phyloP scores from a whole-genome alignment of 2,888 invertebrate genomes.

The Thecocarcelia acutangulata region DNA sequence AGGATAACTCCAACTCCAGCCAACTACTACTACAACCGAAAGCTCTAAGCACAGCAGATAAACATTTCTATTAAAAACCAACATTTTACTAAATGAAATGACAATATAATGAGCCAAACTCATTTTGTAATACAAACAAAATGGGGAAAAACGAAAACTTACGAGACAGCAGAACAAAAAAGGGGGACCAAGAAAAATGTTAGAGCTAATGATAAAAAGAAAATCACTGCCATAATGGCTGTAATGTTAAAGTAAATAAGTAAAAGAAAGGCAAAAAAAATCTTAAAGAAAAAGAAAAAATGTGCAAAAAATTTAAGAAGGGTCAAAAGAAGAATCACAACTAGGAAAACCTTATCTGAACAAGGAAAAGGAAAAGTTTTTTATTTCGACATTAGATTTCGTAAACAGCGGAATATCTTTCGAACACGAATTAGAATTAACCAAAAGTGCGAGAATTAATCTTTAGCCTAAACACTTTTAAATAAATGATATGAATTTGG shows the following conservation, averaged over 20 bases:
- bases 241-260: conserved; percentile 63
- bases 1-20: conserved; percentile 33
- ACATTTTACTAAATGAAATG: conserved; percentile 74
- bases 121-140: conserved; percentile 51
- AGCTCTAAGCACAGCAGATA: conserved; percentile 40
- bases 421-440: no score
- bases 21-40: conserved; percentile 6
- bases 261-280: conserved; percentile 49
- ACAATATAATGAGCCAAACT: conserved; percentile 78
- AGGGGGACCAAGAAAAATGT: conserved; percentile 7
- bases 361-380: conserved; percentile 32
- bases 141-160: conserved; percentile 45
- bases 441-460: no score
- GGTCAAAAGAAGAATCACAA: conserved; percentile 36
- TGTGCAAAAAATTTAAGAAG: conserved; percentile 19
- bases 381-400: no score
- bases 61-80: conserved; percentile 54
- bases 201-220: conserved; percentile 50
- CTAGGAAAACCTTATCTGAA: conserved; percentile 45
- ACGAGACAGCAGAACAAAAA: conserved; percentile 5
- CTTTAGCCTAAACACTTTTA: no score
- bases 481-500: no score
- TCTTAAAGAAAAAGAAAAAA: conserved; percentile 5
- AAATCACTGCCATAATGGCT: conserved; percentile 71
- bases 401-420: no score